Conservation (phyloP, 1,140 invertebrate species). For the Solenopsis invicta region DNA sequence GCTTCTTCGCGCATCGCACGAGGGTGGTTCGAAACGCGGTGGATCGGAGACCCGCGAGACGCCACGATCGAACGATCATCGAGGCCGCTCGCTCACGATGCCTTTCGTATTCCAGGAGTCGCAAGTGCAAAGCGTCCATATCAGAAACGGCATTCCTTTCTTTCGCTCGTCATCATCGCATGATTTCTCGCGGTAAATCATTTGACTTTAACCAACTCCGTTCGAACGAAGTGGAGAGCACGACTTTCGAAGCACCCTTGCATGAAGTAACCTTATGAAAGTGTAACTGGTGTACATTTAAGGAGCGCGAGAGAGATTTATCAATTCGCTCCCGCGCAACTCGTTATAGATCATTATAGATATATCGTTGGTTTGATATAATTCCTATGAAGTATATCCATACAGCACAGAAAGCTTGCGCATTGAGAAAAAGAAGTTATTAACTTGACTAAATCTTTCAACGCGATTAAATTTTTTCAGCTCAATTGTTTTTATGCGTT, state of each 20-base stretch:
- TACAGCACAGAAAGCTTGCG: no score
- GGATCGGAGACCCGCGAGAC: not conserved
- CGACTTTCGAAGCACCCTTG: conserved; percentile 49
- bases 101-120: not conserved
- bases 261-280: conserved; percentile 35
- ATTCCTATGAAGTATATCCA: not conserved
- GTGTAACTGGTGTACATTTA: conserved; percentile 42
- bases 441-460: no score
- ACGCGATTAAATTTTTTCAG: no score
- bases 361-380: conserved; percentile 57
- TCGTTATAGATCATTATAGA: not conserved
- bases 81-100: not conserved
- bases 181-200: not conserved
- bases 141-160: not conserved
- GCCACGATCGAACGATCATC: not conserved
- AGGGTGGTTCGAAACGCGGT: conserved; percentile 37
- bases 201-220: not conserved
- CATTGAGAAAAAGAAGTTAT: no score
- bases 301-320: conserved; percentile 39
- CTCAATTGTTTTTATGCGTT: no score
- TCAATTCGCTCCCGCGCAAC: conserved; percentile 45
- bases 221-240: not conserved
- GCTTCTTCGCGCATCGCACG: not conserved
- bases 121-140: not conserved
- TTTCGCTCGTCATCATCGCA: not conserved